Evolutionary conservation across 1,140 invertebrate species (phyloP).

Genomic region (Linepithema humile): DNA sequence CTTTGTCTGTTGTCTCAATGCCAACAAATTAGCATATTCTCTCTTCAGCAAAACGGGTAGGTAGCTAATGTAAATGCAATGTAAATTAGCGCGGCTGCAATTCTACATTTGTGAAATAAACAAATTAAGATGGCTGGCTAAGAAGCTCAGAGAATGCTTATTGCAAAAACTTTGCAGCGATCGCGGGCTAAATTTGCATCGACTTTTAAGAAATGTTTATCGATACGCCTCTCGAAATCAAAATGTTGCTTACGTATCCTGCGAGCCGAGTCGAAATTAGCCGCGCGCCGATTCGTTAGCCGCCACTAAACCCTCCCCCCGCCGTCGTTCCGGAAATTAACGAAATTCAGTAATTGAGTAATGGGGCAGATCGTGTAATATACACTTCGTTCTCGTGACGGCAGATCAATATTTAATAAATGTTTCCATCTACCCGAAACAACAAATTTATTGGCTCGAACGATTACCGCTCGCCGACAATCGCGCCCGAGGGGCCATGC

Average conservation of each 20-base stretch:
- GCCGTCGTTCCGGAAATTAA: conserved; percentile 20
- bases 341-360: conserved; percentile 46
- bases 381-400: conserved; percentile 32
- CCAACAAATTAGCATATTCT: not conserved
- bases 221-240: not conserved
- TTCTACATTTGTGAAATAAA: conserved; percentile 8
- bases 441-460: conserved; percentile 54
- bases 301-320: not conserved
- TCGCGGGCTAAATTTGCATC: conserved; percentile 6
- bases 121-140: not conserved
- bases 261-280: conserved; percentile 13
- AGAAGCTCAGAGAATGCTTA: not conserved
- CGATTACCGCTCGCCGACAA: conserved; percentile 37
- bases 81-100: not conserved
- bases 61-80: not conserved
- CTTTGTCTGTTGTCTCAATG: no score
- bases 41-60: no score
- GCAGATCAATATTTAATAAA: conserved; percentile 57
- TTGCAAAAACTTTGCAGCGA: not conserved
- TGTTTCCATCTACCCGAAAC: conserved; percentile 55
- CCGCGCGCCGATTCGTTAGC: conserved; percentile 9
- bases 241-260: conserved; percentile 21
- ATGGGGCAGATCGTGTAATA: conserved; percentile 39
- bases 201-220: not conserved
- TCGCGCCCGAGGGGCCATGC: conserved; percentile 16